Conservation (phyloP, 2,113 vertebrate species). For the Danionella cerebrum region DNA sequence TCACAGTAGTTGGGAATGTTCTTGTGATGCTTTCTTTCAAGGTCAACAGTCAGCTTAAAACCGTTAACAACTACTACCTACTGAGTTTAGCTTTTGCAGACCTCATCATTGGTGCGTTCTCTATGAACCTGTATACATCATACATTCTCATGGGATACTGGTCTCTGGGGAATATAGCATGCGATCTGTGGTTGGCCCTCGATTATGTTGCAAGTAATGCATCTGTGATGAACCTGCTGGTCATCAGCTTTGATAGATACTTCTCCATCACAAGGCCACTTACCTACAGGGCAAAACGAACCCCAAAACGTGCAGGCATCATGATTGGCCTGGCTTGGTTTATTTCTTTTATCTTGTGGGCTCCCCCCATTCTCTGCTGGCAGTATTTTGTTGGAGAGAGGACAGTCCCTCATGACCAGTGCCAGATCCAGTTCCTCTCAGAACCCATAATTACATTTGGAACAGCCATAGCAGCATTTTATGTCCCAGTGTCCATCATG, state of each 20-base stretch:
- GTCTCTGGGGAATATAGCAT: constrained; percentile 90
- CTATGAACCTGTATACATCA: constrained; percentile 96
- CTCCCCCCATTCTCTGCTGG: constrained; percentile 94
- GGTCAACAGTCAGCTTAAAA: constrained; percentile 97
- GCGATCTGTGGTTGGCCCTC: constrained; percentile 93
- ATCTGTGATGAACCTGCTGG: constrained; percentile 96
- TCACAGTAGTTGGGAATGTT: constrained; percentile 92
- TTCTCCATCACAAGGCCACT: constrained; percentile 96
- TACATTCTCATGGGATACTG: constrained; percentile 95
- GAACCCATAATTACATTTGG: constrained; percentile 94
- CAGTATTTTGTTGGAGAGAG: constrained; percentile 90
- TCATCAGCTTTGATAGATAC: constrained; percentile 97
- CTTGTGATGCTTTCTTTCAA: constrained; percentile 95
- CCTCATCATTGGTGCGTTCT: constrained; percentile 93
- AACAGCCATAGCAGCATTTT: constrained; percentile 96
- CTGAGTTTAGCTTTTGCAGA: constrained; percentile 95
- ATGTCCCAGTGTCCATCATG: constrained; percentile 94
- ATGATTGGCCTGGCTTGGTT: constrained; percentile 97
- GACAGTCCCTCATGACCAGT: constrained; percentile 76
- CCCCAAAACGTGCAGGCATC: constrained; percentile 86
- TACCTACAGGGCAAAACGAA: constrained; percentile 93
- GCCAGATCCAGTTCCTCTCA: constrained; percentile 94
- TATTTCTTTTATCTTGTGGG: constrained; percentile 92
- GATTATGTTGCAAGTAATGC: constrained; percentile 98
- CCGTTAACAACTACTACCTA: constrained; percentile 96